phyloP scores from a whole-genome alignment of 2,888 invertebrate species.

The Heliconius charithonia region DNA sequence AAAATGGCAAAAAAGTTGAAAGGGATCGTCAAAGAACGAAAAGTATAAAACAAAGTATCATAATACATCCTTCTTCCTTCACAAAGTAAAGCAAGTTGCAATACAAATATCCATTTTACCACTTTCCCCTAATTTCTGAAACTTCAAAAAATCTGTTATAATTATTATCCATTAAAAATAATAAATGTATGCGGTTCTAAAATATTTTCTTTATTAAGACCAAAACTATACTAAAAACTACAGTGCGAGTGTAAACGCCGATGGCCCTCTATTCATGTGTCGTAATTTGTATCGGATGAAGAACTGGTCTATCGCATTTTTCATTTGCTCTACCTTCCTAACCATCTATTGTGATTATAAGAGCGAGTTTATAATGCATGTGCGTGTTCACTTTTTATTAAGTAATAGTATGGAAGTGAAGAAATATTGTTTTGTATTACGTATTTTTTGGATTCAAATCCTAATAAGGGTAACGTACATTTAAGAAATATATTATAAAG shows the following conservation, averaged over 20 bases:
- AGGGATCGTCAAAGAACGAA: too few relatives aligned
- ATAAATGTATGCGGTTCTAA: background rate
- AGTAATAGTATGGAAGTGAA: background rate
- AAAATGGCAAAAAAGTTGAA: background rate
- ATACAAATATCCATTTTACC: too few relatives aligned
- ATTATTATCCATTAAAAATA: background rate
- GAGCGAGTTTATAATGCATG: background rate
- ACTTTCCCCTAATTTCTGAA: background rate
- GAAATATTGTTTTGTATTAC: background rate
- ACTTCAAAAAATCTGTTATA: background rate
- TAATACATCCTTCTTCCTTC: background rate
- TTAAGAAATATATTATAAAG: too few relatives aligned
- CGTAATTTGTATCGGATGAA: conserved; percentile 44
- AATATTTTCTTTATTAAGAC: background rate
- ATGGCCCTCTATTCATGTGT: conserved; percentile 33
- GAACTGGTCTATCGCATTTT: conserved; percentile 40
- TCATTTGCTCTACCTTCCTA: conserved; percentile 32
- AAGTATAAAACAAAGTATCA: background rate
- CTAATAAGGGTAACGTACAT: too few relatives aligned
- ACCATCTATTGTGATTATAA: conserved; percentile 21
- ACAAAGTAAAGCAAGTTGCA: background rate
- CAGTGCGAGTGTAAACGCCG: conserved; percentile 38
- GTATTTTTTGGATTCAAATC: background rate
- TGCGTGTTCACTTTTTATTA: background rate
- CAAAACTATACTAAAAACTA: background rate